phyloP scores from a whole-genome alignment of 2,888 invertebrate genomes.

The Ormia ochracea region DNA sequence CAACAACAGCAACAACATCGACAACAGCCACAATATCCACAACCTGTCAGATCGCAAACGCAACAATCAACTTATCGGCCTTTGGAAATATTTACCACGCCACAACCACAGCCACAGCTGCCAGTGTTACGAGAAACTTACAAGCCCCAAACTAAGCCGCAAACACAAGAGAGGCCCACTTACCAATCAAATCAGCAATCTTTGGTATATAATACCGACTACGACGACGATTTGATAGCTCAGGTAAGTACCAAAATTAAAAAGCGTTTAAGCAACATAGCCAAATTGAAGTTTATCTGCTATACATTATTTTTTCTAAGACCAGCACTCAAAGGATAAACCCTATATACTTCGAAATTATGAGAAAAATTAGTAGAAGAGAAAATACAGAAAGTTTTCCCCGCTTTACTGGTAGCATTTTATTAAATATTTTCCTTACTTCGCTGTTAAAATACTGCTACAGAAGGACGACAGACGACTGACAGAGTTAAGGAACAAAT shows the following conservation, averaged over 20 bases:
- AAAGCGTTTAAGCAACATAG: not conserved
- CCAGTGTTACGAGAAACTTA: slow-evolving; percentile 76
- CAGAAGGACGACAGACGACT: too few species aligned
- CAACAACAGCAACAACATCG: slow-evolving; percentile 65
- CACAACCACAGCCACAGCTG: slow-evolving; percentile 73
- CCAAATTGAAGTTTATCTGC: not conserved
- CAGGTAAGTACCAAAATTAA: slow-evolving; percentile 78
- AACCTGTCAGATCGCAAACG: slow-evolving; percentile 65
- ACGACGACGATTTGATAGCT: slow-evolving; percentile 81
- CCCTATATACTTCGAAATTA: too few species aligned
- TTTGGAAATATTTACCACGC: slow-evolving; percentile 75
- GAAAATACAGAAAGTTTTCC: too few species aligned
- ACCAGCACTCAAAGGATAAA: too few species aligned
- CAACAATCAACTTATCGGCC: slow-evolving; percentile 76
- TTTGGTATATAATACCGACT: slow-evolving; percentile 79
- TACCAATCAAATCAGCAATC: slow-evolving; percentile 76
- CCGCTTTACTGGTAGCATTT: too few species aligned
- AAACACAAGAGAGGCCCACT: slow-evolving; percentile 67
- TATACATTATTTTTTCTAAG: too few species aligned
- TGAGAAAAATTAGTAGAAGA: too few species aligned
- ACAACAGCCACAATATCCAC: slow-evolving; percentile 66
- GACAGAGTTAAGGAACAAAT: too few species aligned
- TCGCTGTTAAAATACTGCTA: too few species aligned
- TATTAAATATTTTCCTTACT: too few species aligned
- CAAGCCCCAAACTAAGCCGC: slow-evolving; percentile 59